A percentile compares a stretch with the other conserved stretches of the same genome.
Conservation (phyloP, 2,797 vertebrate species). For the Corythornis leucogaster region DNA sequence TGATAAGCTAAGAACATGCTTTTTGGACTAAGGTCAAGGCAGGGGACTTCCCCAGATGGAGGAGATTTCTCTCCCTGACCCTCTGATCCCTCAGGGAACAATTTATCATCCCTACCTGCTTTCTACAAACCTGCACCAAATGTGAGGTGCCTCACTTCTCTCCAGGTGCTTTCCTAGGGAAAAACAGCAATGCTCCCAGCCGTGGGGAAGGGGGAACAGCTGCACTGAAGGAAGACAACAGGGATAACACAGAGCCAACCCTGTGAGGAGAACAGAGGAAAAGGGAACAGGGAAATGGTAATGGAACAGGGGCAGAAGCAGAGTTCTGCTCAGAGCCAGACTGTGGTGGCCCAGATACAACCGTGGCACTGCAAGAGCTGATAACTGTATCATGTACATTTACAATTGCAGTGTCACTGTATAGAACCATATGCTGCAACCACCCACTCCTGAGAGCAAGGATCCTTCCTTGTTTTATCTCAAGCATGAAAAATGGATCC, state of each 20-base stretch:
- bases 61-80: not conserved
- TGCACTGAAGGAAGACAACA: not conserved
- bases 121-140: not conserved
- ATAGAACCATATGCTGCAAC: not conserved
- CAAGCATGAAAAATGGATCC: not conserved
- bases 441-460: not conserved
- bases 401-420: not conserved
- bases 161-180: not conserved
- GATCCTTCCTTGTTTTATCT: not conserved
- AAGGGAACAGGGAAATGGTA: not conserved
- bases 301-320: not conserved
- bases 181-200: not conserved
- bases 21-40: not conserved
- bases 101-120: not conserved
- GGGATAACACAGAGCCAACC: not conserved
- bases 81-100: not conserved
- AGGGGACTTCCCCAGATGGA: not conserved
- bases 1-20: not conserved
- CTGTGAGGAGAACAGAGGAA: not conserved
- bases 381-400: not conserved
- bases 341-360: not conserved
- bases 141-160: not conserved
- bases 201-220: not conserved
- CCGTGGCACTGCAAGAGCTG: not conserved
- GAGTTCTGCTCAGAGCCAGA: not conserved